Conservation (phyloP, 2,797 vertebrate genomes). For the Buceros bicornis region DNA sequence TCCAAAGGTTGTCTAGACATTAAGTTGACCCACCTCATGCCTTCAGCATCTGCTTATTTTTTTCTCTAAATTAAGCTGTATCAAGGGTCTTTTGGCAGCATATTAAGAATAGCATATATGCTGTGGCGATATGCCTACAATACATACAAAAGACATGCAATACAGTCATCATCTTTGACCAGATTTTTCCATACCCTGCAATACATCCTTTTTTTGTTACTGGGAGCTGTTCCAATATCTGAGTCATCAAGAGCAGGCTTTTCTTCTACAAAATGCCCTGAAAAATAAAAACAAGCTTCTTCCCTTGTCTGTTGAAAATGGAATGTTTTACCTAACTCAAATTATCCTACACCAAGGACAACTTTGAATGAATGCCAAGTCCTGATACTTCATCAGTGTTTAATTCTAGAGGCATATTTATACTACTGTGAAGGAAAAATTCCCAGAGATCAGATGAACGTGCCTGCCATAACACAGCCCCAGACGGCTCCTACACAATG, state of each 20-base stretch:
- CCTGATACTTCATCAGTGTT: background rate
- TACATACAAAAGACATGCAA: background rate
- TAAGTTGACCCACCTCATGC: background rate
- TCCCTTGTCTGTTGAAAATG: background rate
- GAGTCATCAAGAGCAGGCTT: constrained; percentile 23
- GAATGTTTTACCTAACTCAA: constrained; percentile 18
- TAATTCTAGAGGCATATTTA: constrained; percentile 29
- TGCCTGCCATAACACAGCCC: background rate
- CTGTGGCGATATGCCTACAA: background rate
- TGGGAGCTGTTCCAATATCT: constrained; percentile 15
- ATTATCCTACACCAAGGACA: background rate
- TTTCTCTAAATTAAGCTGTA: background rate
- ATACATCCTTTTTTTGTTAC: background rate
- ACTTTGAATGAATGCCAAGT: constrained; percentile 28
- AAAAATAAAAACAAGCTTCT: constrained; percentile 37
- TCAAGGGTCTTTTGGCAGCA: background rate
- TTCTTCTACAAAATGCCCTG: background rate
- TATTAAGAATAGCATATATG: background rate
- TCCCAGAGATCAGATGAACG: background rate
- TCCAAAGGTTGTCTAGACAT: background rate
- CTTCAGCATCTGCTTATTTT: background rate
- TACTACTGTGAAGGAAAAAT: background rate
- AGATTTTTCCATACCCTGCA: background rate
- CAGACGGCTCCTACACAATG: background rate
- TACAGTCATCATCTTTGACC: background rate